Evolutionary conservation across 2,797 vertebrate genomes (phyloP), one percentile per base, ranked within the genome.

Genomic region (Picus viridis): DNA sequence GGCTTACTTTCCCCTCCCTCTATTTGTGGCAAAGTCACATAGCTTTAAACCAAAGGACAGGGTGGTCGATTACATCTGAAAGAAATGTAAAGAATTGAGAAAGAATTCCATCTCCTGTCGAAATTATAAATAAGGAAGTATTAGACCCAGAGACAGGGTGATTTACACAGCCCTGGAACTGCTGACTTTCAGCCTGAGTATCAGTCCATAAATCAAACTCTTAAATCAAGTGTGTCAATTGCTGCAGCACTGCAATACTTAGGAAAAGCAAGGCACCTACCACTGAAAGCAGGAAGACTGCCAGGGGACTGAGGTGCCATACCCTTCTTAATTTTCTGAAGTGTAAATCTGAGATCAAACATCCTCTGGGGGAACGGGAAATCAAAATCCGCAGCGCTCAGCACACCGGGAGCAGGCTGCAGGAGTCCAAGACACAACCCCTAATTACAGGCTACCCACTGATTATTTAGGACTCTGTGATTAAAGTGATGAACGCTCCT

Each of bases 381-480:
- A 95, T 93, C 86, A 89, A 96, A 96, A 96, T 92, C 86, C 89
- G 43, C 95, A 91, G 75, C 0, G 54, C 95, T 97, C 83, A 92
- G 93, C 92, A 96, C 83, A 95, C 75, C 59, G 9, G 91, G 90
- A 97, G 90, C 74, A 86, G 75, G 84, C 89, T 96, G 94, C 86
- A 94, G 96, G 94, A 97, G 95, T 76, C 89, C 91, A 90, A 95
- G 96, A 91, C 88, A 88, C 88, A 96, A 91, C 84, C 91, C 92
- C 93, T 96, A 97, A 97, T 97, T 97, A 97, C 75, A 97, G 95
- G 90, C 93, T 96, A 94, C 92, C 94, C 95, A 87, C 84, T 87
- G 92, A 95, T 96, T 97, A 96, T 95, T 96, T 94, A 97, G 96
- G 95, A 95, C 92, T 96, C 77, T 89, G 88, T 96, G 94, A 96